Conservation (phyloP, 2,113 vertebrate genomes). For the Xerus inauris region DNA sequence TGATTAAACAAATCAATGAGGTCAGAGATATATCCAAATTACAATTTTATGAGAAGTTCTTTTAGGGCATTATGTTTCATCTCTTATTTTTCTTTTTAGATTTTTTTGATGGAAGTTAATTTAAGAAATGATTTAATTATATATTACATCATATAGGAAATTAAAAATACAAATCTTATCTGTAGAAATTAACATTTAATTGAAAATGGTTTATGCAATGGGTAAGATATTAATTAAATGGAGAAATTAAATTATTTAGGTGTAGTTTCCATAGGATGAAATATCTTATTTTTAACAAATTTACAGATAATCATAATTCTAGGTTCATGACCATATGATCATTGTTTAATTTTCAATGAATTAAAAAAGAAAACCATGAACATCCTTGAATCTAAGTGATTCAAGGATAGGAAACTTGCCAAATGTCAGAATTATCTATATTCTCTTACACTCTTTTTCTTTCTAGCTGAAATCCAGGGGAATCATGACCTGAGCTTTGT, state of each 20-base stretch:
- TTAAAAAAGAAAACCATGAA: background rate
- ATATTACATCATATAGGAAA: background rate
- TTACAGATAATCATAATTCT: background rate
- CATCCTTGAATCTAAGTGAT: background rate
- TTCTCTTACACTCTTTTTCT: background rate
- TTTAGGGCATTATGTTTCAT: background rate
- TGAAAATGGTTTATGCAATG: background rate
- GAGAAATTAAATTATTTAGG: background rate
- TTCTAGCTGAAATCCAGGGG: background rate
- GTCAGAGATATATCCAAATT: background rate
- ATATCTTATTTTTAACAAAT: background rate
- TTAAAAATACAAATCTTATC: background rate
- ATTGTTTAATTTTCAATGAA: background rate
- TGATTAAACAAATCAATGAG: background rate
- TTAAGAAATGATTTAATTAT: background rate
- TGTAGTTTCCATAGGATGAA: background rate
- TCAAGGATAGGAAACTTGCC: background rate
- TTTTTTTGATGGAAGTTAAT: constrained; percentile 16
- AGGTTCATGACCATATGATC: background rate
- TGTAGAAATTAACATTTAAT: background rate
- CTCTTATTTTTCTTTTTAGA: background rate
- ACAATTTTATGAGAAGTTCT: background rate
- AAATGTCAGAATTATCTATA: background rate
- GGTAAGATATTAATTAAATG: background rate
- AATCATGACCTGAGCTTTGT: background rate